Base-by-base conservation (phyloP, 2,113 vertebrate species). In the Larimichthys crocea region DNA sequence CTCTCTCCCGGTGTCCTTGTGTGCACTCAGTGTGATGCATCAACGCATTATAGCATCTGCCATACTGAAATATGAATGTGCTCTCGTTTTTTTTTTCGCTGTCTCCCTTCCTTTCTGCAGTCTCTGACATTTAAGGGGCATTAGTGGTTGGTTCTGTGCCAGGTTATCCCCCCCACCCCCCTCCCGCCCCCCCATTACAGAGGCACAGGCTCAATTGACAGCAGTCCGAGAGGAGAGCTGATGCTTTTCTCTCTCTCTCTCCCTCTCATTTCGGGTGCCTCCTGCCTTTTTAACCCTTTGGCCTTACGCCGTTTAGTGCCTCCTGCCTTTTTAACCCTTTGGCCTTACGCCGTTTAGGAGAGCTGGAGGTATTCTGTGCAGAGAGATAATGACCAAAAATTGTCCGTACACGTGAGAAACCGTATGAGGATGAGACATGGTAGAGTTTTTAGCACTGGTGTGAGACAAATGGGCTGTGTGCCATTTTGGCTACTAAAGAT, bases 51-150 rank as follows among this genome's bases (percentile, higher is more conserved):
- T 56, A 88, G 89, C 91, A 77, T 92, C 86, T 86, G 89, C 79
- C 76, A 46, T 72, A 55, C 80, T 91, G 83, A 92, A 91, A 93
- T 91, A 93, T 92, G 85, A 90, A 94, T 92, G 85, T 61, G 62
- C 77, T 90, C 87, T 74, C 86, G 5, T 79, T 80, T 85, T 73
- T 79, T 35, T 26, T 26, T 26, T 2, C 3, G 67, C 79, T 48
- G 66, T 81, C 86, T 84, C 89, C 74, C 82, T 79, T 83, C 59
- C 70, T 84, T 75, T 86, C 84, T 84, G 69, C 79, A 92, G 84
- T 86, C 69, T 92, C 78, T 94, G 93, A 90, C 89, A 92, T 94
- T 94, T 92, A 92, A 91, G 91, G 88, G 89, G 91, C 91, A 93
- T 92, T 93, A 93, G 92, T 74, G 69, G 69, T 89, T 93, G 92